Evolutionary conservation across 2,888 invertebrate species (phyloP).

Genomic region (Anthoptus insignis): DNA sequence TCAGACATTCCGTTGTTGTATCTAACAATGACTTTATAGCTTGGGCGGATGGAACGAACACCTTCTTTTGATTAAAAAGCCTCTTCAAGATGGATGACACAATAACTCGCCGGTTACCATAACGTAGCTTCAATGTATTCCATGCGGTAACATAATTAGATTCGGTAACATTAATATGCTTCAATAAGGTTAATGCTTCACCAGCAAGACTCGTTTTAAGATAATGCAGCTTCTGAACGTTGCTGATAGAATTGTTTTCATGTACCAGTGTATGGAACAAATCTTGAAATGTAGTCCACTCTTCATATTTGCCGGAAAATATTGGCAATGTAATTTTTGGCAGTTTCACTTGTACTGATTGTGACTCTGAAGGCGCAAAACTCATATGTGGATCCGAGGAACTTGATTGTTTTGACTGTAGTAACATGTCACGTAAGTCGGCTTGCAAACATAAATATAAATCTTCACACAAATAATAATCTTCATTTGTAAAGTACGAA

Average conservation of each 20-base stretch:
- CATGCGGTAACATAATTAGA: constrained; percentile 34
- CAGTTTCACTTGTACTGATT: not conserved
- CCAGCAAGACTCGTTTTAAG: constrained; percentile 20
- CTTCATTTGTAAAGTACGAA: not conserved
- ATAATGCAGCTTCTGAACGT: constrained; percentile 29
- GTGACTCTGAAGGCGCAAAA: not conserved
- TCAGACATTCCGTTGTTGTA: constrained; percentile 31
- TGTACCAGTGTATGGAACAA: constrained; percentile 37
- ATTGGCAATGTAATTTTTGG: constrained; percentile 20
- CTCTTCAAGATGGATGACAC: constrained; percentile 8
- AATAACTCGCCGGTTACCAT: constrained; percentile 18
- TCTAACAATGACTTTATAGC: constrained; percentile 27
- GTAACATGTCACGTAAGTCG: not conserved
- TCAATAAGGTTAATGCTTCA: constrained; percentile 27
- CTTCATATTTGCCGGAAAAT: constrained; percentile 20
- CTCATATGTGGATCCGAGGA: not conserved
- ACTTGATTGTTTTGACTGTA: not conserved
- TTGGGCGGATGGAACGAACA: not conserved
- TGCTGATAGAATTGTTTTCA: constrained; percentile 18
- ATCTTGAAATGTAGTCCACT: constrained; percentile 25
- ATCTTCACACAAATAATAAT: not conserved
- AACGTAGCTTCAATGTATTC: constrained; percentile 21
- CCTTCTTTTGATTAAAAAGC: constrained; percentile 15
- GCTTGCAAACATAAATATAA: not conserved
- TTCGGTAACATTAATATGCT: constrained; percentile 35